phyloP scores from a whole-genome alignment of 2,113 vertebrate genomes.

The Polyodon spathula region DNA sequence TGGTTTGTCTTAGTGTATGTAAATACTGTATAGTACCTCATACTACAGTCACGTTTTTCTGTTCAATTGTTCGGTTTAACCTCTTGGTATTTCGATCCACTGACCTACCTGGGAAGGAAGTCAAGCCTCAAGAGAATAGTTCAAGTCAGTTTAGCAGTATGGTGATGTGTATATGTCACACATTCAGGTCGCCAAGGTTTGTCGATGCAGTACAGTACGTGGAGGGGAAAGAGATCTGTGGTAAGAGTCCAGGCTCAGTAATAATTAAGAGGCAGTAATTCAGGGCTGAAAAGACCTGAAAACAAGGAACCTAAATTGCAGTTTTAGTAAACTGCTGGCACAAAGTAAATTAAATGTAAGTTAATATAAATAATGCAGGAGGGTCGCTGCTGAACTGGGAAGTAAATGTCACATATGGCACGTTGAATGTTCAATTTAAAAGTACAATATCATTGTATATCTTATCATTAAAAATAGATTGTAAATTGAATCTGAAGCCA shows the following conservation, averaged over 20 bases:
- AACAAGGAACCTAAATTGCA: constrained; percentile 39
- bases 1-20: no score
- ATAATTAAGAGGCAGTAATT: constrained; percentile 1
- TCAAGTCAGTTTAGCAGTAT: background rate
- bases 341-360: constrained; percentile 27
- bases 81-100: constrained; percentile 14
- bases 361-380: no score
- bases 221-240: background rate
- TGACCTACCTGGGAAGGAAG: constrained; percentile 19
- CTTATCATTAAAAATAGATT: no score
- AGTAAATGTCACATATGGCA: no score
- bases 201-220: background rate
- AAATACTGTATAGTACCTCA: no score
- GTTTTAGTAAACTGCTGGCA: constrained; percentile 37
- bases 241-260: background rate
- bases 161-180: constrained; percentile 23
- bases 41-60: no score
- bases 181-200: constrained; percentile 13
- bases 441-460: no score
- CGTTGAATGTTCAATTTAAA: no score
- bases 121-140: constrained; percentile 16
- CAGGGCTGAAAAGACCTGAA: constrained; percentile 25
- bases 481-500: no score
- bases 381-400: no score
- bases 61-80: background rate